These are phyloP conservation scores for Phoebastria nigripes DNA, from an alignment of 2,797 vertebrate species.

Conservation along the genomic window DNA sequence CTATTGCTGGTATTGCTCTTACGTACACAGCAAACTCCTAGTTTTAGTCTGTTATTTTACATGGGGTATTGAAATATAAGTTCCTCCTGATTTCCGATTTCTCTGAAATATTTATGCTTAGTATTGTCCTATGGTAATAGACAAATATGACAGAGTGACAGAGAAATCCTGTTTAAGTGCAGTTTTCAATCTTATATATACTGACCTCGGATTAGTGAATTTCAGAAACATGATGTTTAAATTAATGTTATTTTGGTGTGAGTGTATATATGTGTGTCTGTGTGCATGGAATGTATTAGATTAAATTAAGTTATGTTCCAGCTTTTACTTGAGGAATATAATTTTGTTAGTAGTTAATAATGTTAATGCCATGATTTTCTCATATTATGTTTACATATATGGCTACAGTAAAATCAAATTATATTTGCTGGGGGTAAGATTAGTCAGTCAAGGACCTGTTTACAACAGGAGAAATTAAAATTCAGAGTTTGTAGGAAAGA, in stretches of 20 bases:
- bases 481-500: not conserved
- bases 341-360: conserved; percentile 67
- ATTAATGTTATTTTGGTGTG: conserved; percentile 57
- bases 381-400: conserved; percentile 59
- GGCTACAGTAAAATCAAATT: conserved; percentile 57
- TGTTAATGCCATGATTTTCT: conserved; percentile 60
- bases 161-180: not conserved
- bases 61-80: not conserved
- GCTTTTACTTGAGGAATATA: conserved; percentile 60
- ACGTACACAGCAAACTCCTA: not conserved
- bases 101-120: not conserved
- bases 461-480: conserved; percentile 34
- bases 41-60: not conserved
- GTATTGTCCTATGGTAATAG: not conserved
- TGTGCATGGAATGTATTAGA: conserved; percentile 63
- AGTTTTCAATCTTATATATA: not conserved
- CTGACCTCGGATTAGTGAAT: conserved; percentile 40
- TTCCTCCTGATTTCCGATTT: not conserved
- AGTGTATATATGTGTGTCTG: conserved; percentile 35
- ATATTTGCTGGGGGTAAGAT: conserved; percentile 57
- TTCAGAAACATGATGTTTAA: conserved; percentile 61
- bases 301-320: conserved; percentile 59
- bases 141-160: not conserved
- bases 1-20: not conserved
- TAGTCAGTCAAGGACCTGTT: conserved; percentile 35